phyloP scores from a whole-genome alignment of 2,888 invertebrate genomes.

The Homarus gammarus region DNA sequence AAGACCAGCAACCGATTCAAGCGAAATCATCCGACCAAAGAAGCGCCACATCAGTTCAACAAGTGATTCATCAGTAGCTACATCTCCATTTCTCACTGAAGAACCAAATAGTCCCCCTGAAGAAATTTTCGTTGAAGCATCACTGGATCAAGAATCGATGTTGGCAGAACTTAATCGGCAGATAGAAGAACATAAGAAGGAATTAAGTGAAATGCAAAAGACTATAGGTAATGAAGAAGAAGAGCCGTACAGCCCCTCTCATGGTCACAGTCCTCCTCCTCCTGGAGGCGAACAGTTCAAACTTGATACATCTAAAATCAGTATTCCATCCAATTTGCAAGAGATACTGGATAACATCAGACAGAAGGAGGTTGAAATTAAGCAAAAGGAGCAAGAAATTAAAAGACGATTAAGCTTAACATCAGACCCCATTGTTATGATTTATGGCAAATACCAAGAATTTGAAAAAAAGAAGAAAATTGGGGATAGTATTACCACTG shows the following conservation, averaged over 20 bases:
- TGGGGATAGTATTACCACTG: constrained; percentile 11
- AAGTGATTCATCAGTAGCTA: constrained; percentile 18
- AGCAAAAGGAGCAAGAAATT: constrained; percentile 73
- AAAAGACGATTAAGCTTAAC: constrained; percentile 64
- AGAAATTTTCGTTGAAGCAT: constrained; percentile 38
- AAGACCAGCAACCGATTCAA: constrained; percentile 21
- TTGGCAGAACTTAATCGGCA: constrained; percentile 74
- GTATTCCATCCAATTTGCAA: constrained; percentile 73
- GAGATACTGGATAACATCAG: constrained; percentile 73
- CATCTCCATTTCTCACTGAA: not conserved
- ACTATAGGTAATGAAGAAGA: constrained; percentile 59
- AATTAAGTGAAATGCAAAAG: constrained; percentile 73
- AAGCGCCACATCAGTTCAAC: constrained; percentile 1
- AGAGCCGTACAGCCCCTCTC: constrained; percentile 54
- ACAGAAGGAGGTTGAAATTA: constrained; percentile 71
- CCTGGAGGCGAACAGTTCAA: constrained; percentile 57
- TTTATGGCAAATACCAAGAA: constrained; percentile 58
- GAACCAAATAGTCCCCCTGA: constrained; percentile 49
- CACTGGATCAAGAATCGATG: constrained; percentile 73
- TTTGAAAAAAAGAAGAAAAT: constrained; percentile 31
- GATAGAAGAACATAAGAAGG: constrained; percentile 73
- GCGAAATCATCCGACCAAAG: constrained; percentile 28
- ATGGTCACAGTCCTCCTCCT: constrained; percentile 18
- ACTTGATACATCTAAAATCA: constrained; percentile 73
- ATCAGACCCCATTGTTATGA: constrained; percentile 67